Evolutionary conservation across 2,113 vertebrate species (phyloP), one percentile per base, ranked within the genome.

Genomic region (Silurus glanis): DNA sequence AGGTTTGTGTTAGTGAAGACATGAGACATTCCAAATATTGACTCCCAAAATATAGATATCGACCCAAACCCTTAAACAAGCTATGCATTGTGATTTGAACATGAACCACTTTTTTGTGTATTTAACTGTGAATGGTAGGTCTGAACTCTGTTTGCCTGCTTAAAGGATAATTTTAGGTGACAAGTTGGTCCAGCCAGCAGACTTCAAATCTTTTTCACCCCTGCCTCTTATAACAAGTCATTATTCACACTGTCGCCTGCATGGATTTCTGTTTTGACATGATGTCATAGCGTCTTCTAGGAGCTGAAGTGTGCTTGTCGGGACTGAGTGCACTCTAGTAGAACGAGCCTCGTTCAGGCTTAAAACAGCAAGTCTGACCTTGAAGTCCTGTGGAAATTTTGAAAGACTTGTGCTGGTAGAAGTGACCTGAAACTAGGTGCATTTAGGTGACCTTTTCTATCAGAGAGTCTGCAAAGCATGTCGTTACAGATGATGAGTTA

Each of bases 31-130:
- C 56, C 85, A 89, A 89, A 87, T 37, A 64, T 28, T 17, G 83
- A 64, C 9, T 53, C 64, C 55, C 10, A 85, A 72, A 86, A 23
- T 8, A 67, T 4, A 28, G 3, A 76, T 86, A 58, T 55, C 47
- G 75, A 87, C 80, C 62, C 88, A 80, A 89, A 89, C 86, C 88
- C 81, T 89, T 89, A 90, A 86, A 87, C 86, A 82, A 92, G 88
- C 87, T 90, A 91, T 90, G 85, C 86, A 69, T 79, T 87, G 87
- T 89, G 28, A 80, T 23, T 13, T 88, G 91, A 86, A 84, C 92
- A 80, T 87, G 89, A 90, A 86, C 83, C 85, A 83, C 89, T 90
- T 90, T 89, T 90, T 83, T 78, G 67, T 69, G 78, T 1, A 90
- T 90, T 85, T 87, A 61, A 83, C 83, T n/a, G 19, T 9, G 86